A percentile compares a stretch with the other conserved stretches of the same genome.
These are phyloP conservation scores for Crocuta crocuta DNA, from an alignment of 2,113 vertebrate species.

Conservation along the genomic window DNA sequence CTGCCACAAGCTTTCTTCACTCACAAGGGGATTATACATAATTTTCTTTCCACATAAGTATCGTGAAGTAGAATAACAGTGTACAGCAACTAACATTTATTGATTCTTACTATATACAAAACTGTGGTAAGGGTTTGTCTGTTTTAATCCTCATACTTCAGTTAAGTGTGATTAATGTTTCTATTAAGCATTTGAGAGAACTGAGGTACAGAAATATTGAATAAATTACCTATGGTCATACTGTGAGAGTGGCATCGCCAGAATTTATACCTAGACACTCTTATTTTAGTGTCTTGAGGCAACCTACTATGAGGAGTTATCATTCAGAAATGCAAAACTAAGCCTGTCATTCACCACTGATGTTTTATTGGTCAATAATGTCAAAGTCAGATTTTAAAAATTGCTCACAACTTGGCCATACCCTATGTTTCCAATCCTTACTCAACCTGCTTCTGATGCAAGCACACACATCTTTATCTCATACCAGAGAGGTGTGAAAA, in stretches of 20 bases:
- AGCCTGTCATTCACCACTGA: not conserved
- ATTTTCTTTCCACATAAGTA: not conserved
- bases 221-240: not conserved
- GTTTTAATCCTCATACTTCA: not conserved
- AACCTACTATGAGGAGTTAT: not conserved
- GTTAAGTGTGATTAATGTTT: not conserved
- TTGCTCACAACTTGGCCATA: not conserved
- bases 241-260: not conserved
- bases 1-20: not conserved
- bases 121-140: not conserved
- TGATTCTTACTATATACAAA: not conserved
- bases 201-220: not conserved
- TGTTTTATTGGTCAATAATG: not conserved
- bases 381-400: not conserved
- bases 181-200: not conserved
- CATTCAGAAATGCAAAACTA: not conserved
- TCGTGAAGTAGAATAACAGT: not conserved
- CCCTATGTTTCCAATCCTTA: not conserved
- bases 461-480: not conserved
- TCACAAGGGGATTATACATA: not conserved
- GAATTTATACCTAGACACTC: not conserved
- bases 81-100: not conserved
- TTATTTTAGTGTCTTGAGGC: not conserved
- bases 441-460: not conserved
- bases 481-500: not conserved